Base-by-base conservation (phyloP, 1,140 invertebrate genomes). In the Cydia amplana region DNA sequence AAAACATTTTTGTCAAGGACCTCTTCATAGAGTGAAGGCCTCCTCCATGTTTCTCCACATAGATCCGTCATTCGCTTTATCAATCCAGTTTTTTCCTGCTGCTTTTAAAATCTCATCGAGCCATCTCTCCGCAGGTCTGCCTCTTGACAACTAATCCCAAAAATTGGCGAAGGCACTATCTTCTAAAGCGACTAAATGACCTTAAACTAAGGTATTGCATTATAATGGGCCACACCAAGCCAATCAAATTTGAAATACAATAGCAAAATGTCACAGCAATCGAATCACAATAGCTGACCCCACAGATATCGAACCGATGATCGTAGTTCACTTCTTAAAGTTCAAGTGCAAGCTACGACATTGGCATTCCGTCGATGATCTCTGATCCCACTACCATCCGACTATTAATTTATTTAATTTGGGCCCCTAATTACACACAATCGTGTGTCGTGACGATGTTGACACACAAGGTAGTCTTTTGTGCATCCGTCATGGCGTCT, bases 391-490 rank as follows among this genome's bases (percentile, higher is more conserved):
- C 87, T 87, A 89, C 88, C 84, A 84, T 81, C 75, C 75, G 73
- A 75, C 75, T 72, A 85, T 90, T 85, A 87, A 87, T 90, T 87
- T 85, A 85, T 87, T 90, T 88, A 89, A 89, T 90, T 85, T 84
- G 80, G 81, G 79, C 79, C 85, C 87, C 82, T 92, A 90, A 91
- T 91, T 90, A 88, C 82, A 87, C 79, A 87, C 85, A 88, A 87
- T 87, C 87, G 83, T 85, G 83, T 79, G 80, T 85, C 80, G 78
- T 82, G 86, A 90, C 84, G 87, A 78, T 77, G 86, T 84, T 86
- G 89, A 87, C 87, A 89, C 77, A 85, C 88, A 88, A 91, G 90
- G 90, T 88, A 89, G 88, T 85, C 89, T 91, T 91, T 92, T 92
- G 88, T 91, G 78, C 76, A 79, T 81, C 80, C 88, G 82, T 89